phyloP scores from a whole-genome alignment of 1,140 invertebrate species.

The Euwallacea fornicatus region DNA sequence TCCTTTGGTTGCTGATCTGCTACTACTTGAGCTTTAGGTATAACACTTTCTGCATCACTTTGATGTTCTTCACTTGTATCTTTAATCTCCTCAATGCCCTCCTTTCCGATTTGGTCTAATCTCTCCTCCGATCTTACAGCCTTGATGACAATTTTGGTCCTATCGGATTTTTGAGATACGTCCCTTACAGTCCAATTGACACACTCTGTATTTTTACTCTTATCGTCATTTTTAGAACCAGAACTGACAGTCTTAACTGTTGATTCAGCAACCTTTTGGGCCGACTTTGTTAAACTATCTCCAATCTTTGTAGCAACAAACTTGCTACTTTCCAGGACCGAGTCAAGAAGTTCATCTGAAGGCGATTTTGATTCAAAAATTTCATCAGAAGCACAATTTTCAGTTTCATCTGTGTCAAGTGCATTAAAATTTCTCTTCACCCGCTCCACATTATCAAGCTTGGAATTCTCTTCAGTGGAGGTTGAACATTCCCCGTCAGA shows the following conservation, averaged over 20 bases:
- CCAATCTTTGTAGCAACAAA: no score
- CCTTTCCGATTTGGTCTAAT: not conserved
- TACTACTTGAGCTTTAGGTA: no score
- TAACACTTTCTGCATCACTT: no score
- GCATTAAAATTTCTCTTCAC: constrained; percentile 5
- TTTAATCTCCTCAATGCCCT: not conserved
- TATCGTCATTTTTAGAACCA: not conserved
- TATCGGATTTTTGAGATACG: not conserved
- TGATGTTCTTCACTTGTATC: not conserved
- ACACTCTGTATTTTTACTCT: not conserved
- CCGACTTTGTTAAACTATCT: no score
- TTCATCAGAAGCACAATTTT: not conserved
- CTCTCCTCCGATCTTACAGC: constrained; percentile 10
- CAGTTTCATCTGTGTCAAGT: constrained; percentile 1
- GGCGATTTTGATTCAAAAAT: no score
- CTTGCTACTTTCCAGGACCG: no score
- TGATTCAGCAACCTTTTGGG: not conserved
- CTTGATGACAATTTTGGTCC: constrained; percentile 14
- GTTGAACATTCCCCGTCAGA: constrained; percentile 15
- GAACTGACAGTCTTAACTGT: not conserved
- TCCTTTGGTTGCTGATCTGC: no score
- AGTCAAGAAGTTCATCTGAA: no score
- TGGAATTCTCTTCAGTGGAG: not conserved
- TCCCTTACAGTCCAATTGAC: not conserved
- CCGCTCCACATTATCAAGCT: constrained; percentile 12